phyloP scores from a whole-genome alignment of 2,113 vertebrate species.

The Spilogale gracilis region DNA sequence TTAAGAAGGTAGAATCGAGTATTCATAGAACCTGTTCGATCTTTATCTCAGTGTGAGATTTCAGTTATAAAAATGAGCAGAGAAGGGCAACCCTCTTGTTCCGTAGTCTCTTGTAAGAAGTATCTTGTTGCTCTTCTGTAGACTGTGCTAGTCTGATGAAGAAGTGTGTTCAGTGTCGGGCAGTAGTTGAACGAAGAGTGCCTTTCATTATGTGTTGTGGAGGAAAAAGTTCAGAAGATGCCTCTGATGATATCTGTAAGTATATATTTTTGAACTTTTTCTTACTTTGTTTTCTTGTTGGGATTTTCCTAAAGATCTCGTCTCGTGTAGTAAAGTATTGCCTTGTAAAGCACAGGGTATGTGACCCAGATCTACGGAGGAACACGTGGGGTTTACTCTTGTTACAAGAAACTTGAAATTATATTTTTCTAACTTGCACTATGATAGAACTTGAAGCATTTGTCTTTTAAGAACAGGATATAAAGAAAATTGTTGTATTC shows the following conservation, averaged over 20 bases:
- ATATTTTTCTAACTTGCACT: background rate
- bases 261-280: slow-evolving; percentile 88
- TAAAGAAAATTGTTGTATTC: slow-evolving; percentile 4
- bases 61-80: background rate
- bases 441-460: slow-evolving; percentile 18
- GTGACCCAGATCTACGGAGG: background rate
- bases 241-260: slow-evolving; percentile 97
- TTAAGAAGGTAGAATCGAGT: background rate
- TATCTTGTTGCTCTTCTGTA: slow-evolving; percentile 76
- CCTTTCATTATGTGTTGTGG: slow-evolving; percentile 98
- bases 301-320: background rate
- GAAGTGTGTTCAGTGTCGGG: slow-evolving; percentile 99
- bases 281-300: background rate
- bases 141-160: slow-evolving; percentile 99
- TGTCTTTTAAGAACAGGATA: background rate
- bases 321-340: background rate
- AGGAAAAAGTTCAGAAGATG: slow-evolving; percentile 98
- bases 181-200: slow-evolving; percentile 96
- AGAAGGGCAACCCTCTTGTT: background rate
- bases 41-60: background rate
- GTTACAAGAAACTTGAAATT: slow-evolving; percentile 32
- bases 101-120: slow-evolving; percentile 1
- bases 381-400: background rate
- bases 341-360: background rate
- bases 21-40: background rate